phyloP scores from a whole-genome alignment of 2,888 invertebrate species.

The Aromia moschata region DNA sequence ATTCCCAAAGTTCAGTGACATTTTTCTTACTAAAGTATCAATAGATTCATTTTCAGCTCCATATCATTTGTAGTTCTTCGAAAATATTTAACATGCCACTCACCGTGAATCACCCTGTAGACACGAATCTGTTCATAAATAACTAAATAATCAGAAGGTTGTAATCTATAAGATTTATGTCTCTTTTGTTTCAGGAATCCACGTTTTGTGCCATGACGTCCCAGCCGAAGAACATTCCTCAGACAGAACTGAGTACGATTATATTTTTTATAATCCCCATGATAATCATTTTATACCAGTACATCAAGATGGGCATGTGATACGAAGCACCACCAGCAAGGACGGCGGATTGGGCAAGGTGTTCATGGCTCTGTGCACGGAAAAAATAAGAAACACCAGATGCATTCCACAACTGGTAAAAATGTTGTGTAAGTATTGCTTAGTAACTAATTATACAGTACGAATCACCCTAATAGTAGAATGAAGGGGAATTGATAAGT shows the following conservation, averaged over 20 bases:
- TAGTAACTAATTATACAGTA: too few species aligned
- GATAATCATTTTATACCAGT: conserved; percentile 79
- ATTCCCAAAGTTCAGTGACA: too few species aligned
- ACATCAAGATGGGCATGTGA: conserved; percentile 69
- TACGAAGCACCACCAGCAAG: conserved; percentile 65
- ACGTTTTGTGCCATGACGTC: conserved; percentile 82
- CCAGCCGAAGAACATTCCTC: conserved; percentile 70
- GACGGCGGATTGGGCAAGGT: conserved; percentile 60
- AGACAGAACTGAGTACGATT: conserved; percentile 83
- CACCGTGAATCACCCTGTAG: too few species aligned
- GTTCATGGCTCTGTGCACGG: conserved; percentile 72
- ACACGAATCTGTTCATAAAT: too few species aligned
- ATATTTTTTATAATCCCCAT: conserved; percentile 83
- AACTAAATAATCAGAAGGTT: too few species aligned
- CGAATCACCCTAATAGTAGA: too few species aligned
- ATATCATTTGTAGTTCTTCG: too few species aligned
- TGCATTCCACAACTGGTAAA: conserved; percentile 71
- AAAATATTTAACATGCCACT: too few species aligned
- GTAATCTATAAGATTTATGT: too few species aligned
- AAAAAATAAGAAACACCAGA: conserved; percentile 74
- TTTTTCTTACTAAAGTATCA: too few species aligned
- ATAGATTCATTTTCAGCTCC: too few species aligned
- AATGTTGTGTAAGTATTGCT: conserved; percentile 72
- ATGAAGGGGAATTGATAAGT: too few species aligned
- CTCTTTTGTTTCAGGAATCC: conserved; percentile 70